Base-by-base conservation (phyloP, 2,113 vertebrate genomes). In the Colaptes auratus region DNA sequence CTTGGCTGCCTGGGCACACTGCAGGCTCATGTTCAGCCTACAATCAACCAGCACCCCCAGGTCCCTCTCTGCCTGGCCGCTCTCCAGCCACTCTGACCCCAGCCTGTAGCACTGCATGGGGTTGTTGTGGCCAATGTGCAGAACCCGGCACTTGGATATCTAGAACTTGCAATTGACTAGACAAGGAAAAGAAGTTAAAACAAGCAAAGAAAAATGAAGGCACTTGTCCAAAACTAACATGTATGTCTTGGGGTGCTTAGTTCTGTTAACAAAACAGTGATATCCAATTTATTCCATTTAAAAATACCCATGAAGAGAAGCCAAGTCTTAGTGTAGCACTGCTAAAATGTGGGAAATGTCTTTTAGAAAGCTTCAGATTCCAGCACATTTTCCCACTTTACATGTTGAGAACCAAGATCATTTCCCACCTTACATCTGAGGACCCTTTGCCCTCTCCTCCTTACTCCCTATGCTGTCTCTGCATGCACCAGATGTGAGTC, bases 381-480 rank as follows among this genome's bases (percentile, higher is more conserved):
- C 24, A 35, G 3, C 0, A 1, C 42, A 4, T 28, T 92, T 64
- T 46, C 21, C 19, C 21, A 28, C 2, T 61, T 76, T 55, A 5
- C 6, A 0, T 44, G 35, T 18, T 11, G 36, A 30, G 14, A 65
- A 61, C 23, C 1, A 53, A 36, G n/a, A 66, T 14, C 0, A 9
- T 76, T 56, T 20, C 21, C 25, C 15, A 71, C 5, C 20, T 12
- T 15, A 36, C 6, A 63, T 8, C 12, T 46, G 10, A 35, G 11
- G 6, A 15, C 9, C 53, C 12, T 20, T 72, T 86, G 2, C 11
- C 10, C 12, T 52, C 30, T 66, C 10, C 2, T 52, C n/a, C 19
- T 69, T 42, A 19, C 0, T 6, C 15, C 2, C 14, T 24, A 2
- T 31, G 12, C 10, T 35, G 15, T 33, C 8, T 59, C 39, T 28